Base-by-base conservation (phyloP, 2,797 vertebrate genomes). In the Heterohyrax brucei region DNA sequence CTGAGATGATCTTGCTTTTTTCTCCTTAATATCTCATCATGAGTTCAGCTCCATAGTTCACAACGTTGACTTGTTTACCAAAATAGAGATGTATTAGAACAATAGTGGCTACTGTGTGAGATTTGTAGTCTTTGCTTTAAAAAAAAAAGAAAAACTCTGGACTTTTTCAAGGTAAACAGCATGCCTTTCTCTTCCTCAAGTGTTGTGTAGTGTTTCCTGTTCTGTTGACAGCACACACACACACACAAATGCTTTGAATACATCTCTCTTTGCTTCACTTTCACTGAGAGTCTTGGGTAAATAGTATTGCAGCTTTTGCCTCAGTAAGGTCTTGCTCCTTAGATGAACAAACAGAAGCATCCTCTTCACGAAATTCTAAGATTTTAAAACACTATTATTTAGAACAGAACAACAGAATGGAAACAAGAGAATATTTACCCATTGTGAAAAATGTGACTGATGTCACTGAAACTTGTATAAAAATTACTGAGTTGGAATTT, bases 121-220 rank as follows among this genome's bases (percentile, higher is more conserved):
- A 75, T 56, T 33, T 48, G 72, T 87, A 50, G 14, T 33, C 77
- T 89, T 76, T 39, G 76, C 64, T 88, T 81, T 44, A 22, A 22
- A 39, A 70, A 70, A 9, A 33, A 72, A 72, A 8, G 8, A 72
- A 70, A 39, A 61, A 44, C 28, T 79, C 70, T 91, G 33, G 26
- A 62, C 30, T 66, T 66, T 73, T 78, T 81, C 21, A 4, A 88
- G 61, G 18, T 68, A 9, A 80, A 28, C 19, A 39, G 50, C 48
- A 70, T 8, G 30, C 53, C 94, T 95, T 95, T 30, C 84, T 85
- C 48, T 77, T 46, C 64, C 50, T 86, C 66, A 87, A 93, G 70
- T 72, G n/a, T 10, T 85, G 68, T 87, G 61, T 95, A 94, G 44
- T 85, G 66, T 86, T 30, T 33, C 56, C 56, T 44, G 28, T 62